A percentile compares a stretch with the other conserved stretches of the same genome.
These are phyloP conservation scores for Nematopogon swammerdamellus DNA, from an alignment of 2,888 invertebrate genomes.

Conservation along the genomic window DNA sequence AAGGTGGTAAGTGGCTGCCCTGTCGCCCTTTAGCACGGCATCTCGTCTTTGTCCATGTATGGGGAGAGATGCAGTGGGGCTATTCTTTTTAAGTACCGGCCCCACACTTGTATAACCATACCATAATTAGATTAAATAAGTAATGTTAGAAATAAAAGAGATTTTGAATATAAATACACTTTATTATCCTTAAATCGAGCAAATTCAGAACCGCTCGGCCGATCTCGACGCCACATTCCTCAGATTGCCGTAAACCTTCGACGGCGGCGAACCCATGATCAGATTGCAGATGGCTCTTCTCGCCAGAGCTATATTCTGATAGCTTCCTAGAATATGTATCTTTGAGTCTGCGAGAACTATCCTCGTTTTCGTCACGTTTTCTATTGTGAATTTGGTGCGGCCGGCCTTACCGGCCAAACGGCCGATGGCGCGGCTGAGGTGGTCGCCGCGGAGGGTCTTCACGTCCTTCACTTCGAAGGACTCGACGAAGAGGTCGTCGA, in stretches of 20 bases:
- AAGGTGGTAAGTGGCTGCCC: no score
- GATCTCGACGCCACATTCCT: constrained; percentile 81
- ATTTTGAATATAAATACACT: constrained; percentile 20
- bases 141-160: constrained; percentile 13
- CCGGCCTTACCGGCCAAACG: constrained; percentile 97
- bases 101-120: no score
- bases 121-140: no score
- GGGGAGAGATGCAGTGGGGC: no score
- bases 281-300: constrained; percentile 93
- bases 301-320: constrained; percentile 93
- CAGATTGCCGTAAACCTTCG: constrained; percentile 95
- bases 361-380: constrained; percentile 97
- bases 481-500: constrained; percentile 97
- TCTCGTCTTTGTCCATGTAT: no score
- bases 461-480: constrained; percentile 97
- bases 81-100: no score
- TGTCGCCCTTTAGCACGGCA: no score
- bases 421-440: constrained; percentile 94
- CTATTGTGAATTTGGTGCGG: constrained; percentile 95
- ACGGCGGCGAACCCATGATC: constrained; percentile 95
- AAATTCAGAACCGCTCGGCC: constrained; percentile 73
- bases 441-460: constrained; percentile 92
- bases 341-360: constrained; percentile 96
- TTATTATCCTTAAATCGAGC: constrained; percentile 17
- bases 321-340: constrained; percentile 96